Percentiles rank a stretch among this genome's conserved stretches.
These are phyloP conservation scores for Peucedramus taeniatus DNA, from an alignment of 2,113 vertebrate genomes.

Conservation along the genomic window DNA sequence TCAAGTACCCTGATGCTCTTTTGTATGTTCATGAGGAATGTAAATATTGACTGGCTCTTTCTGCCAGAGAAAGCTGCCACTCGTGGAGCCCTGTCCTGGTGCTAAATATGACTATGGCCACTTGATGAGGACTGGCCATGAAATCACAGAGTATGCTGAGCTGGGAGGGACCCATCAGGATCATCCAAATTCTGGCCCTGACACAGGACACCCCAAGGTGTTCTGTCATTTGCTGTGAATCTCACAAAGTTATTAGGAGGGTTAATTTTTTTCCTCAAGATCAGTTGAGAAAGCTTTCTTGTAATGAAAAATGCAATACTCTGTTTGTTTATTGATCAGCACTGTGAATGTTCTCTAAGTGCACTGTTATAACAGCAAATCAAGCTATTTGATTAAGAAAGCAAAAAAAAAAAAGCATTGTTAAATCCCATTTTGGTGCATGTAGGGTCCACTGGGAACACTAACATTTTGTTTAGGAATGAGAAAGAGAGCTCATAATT, in stretches of 20 bases:
- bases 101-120: neutral
- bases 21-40: conserved; percentile 22
- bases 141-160: neutral
- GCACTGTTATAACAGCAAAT: neutral
- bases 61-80: neutral
- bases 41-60: conserved; percentile 31
- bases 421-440: neutral
- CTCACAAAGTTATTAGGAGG: neutral
- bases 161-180: neutral
- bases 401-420: neutral
- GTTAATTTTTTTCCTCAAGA: neutral
- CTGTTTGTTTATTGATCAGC: neutral
- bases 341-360: neutral
- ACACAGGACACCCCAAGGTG: neutral
- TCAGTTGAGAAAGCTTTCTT: neutral
- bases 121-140: neutral
- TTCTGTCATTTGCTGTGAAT: neutral
- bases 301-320: neutral
- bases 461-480: neutral
- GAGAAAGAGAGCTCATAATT: neutral
- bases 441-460: neutral
- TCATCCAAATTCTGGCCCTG: neutral
- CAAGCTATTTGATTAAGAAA: neutral
- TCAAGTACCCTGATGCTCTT: conserved; percentile 4
- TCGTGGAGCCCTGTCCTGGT: neutral